These are phyloP conservation scores for Phyto melanocephala DNA, from an alignment of 2,888 invertebrate species.

Conservation along the genomic window DNA sequence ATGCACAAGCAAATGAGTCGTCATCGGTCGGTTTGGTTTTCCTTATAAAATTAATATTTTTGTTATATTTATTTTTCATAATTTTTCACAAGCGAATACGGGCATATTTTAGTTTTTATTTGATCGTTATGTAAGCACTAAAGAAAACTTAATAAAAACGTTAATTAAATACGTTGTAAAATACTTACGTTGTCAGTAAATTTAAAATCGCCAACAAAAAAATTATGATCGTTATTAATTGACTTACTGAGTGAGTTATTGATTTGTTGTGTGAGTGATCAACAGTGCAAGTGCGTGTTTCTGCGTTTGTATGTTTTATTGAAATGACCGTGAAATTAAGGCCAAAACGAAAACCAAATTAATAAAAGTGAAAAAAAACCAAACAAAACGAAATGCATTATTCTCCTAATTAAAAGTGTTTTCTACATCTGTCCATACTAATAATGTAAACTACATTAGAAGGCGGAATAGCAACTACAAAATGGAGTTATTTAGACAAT, in stretches of 20 bases:
- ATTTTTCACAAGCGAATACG: slow-evolving; percentile 53
- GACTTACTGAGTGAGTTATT: neutral
- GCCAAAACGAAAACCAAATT: slow-evolving; percentile 47
- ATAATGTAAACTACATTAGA: neutral
- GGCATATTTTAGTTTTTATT: slow-evolving; percentile 48
- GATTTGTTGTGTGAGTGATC: neutral
- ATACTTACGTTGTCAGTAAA: neutral
- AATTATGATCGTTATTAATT: slow-evolving; percentile 25
- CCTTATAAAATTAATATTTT: slow-evolving; percentile 41
- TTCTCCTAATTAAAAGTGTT: neutral
- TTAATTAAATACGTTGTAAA: neutral
- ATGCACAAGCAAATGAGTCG: slow-evolving; percentile 36
- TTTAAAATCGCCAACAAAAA: slow-evolving; percentile 12
- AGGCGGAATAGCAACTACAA: neutral
- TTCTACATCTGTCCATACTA: neutral
- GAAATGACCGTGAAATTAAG: slow-evolving; percentile 58
- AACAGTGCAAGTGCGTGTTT: slow-evolving; percentile 10
- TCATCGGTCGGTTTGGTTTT: slow-evolving; percentile 22
- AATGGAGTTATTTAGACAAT: slow-evolving; percentile 49
- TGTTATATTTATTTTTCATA: slow-evolving; percentile 53
- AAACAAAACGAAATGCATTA: slow-evolving; percentile 26
- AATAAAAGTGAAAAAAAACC: slow-evolving; percentile 27
- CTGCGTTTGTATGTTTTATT: slow-evolving; percentile 12
- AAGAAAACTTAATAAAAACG: slow-evolving; percentile 44
- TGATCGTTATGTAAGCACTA: slow-evolving; percentile 58